Percentiles rank a stretch among this genome's conserved stretches.
Evolutionary conservation across 2,113 vertebrate genomes (phyloP).

Genomic region (Promerops cafer): DNA sequence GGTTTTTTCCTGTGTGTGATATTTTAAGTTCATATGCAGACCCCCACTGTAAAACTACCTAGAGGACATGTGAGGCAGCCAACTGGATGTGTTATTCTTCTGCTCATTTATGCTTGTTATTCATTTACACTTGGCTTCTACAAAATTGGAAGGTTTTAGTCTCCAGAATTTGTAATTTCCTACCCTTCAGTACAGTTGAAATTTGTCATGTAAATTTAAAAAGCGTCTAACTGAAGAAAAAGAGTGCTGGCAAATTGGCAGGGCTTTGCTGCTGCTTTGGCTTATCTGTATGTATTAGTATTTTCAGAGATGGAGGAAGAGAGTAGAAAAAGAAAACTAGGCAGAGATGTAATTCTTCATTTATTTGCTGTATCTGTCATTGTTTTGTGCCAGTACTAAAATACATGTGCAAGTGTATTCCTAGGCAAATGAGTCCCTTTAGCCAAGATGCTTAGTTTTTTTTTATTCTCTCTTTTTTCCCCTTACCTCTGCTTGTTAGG

Average conservation of each 20-base stretch:
- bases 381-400: neutral
- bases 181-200: neutral
- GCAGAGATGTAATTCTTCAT: neutral
- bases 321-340: neutral
- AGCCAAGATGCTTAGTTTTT: neutral
- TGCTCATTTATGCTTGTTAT: neutral
- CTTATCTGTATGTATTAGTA: neutral
- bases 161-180: neutral
- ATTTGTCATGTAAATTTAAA: neutral
- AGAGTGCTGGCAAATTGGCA: neutral
- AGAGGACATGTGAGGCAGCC: neutral
- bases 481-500: neutral
- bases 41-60: fast-evolving
- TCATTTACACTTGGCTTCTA: neutral
- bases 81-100: neutral
- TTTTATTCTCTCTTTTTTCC: neutral
- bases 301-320: neutral
- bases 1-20: neutral
- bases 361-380: neutral
- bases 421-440: slow-evolving; percentile 10
- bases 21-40: neutral
- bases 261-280: neutral
- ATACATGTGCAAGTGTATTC: neutral
- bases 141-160: neutral
- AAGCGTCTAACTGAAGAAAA: neutral